Base-by-base conservation (phyloP, 1,140 invertebrate species). In the Eumaeus atala region DNA sequence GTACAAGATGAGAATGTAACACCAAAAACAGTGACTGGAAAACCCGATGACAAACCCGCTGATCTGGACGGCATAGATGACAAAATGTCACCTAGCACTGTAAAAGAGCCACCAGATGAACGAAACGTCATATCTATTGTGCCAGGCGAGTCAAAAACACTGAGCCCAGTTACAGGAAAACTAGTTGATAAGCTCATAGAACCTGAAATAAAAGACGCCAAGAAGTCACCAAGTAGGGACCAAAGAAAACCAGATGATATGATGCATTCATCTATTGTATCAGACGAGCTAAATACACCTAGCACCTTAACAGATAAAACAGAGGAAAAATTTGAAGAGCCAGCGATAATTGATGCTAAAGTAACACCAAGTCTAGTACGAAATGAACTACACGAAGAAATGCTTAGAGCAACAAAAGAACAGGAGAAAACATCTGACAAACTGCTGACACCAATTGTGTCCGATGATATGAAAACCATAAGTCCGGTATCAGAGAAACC, bases 221-320 rank as follows among this genome's bases (percentile, higher is more conserved):
- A 16, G 8, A 52, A 36, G 42, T 48, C 28, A 6, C 57, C 61
- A 9, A 56, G 49, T 14, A 49, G 9, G 18, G 33, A 49, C 3
- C 6, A 12, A 4, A 3, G 42, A 12, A 56, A 56, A 28, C 21
- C 11, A 14, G 47, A 38, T 1, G 48, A 49, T 1, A 49, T 40
- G 17, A 18, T 9, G 5, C n/a, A 17, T 10, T 38, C 10, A 1
- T 18, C 48, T 34, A 47, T 49, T 7, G 48, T 50, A 0, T 6
- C 2, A 2, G 21, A 28, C 6, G 21, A 28, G 2, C 2, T 3
- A 28, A 6, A 28, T 3, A 28, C 2, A 6, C 21, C 2, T 28
- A 28, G 2, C 21, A 2, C 21, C 2, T 2, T 28, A 28, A 3
- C 21, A 6, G 21, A 28, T 6, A 28, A 40, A 21, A 17, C 28